Percentiles rank a stretch among this genome's conserved stretches.
Evolutionary conservation across 1,140 invertebrate species (phyloP).

Genomic region (Tachypleus tridentatus): DNA sequence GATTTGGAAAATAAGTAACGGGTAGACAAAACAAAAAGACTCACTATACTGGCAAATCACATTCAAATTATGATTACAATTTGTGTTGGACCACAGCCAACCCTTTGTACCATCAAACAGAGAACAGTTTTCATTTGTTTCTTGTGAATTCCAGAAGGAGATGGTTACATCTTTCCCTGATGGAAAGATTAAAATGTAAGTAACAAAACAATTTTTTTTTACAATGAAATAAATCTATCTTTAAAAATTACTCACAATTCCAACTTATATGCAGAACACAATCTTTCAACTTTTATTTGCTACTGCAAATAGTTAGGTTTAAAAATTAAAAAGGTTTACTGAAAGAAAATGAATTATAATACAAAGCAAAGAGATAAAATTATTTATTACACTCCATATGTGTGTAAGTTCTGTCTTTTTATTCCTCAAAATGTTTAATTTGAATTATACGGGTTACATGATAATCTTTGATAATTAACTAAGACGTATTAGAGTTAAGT

Average conservation of each 20-base stretch:
- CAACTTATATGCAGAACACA: too few relatives aligned
- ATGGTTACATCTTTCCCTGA: conserved; percentile 65
- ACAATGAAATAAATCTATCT: not conserved
- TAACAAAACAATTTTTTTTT: not conserved
- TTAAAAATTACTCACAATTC: too few relatives aligned
- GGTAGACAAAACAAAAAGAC: conserved; percentile 31
- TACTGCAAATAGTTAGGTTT: not conserved
- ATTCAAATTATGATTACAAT: conserved; percentile 70
- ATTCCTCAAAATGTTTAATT: too few relatives aligned
- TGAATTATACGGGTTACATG: too few relatives aligned
- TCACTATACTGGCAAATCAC: conserved; percentile 90
- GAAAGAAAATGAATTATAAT: not conserved
- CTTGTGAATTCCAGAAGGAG: conserved; percentile 83
- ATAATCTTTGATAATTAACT: too few relatives aligned
- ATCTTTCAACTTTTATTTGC: not conserved
- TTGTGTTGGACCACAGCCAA: conserved; percentile 88
- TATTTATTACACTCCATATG: too few relatives aligned
- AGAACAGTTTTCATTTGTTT: conserved; percentile 70
- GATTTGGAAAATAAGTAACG: too few relatives aligned
- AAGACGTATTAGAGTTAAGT: too few relatives aligned
- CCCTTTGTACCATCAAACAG: conserved; percentile 83
- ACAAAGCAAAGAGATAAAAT: too few relatives aligned
- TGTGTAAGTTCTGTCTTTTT: too few relatives aligned
- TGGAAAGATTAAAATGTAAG: conserved; percentile 1
- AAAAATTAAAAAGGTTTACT: not conserved